phyloP scores from a whole-genome alignment of 2,797 vertebrate genomes.

The Furcifer pardalis region DNA sequence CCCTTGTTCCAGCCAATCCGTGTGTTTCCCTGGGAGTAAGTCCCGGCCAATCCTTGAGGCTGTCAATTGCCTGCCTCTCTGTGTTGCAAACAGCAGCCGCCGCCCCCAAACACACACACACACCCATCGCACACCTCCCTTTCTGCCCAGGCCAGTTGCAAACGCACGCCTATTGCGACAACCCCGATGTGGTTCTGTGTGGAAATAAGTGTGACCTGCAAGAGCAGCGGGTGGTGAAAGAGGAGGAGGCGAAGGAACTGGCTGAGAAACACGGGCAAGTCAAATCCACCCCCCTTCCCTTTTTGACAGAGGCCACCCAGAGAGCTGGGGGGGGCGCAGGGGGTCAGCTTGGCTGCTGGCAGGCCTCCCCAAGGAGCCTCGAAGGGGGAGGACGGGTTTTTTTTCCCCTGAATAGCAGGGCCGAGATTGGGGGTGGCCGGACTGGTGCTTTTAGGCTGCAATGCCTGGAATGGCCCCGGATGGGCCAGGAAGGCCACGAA shows the following conservation, averaged over 20 bases:
- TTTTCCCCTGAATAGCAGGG: neutral
- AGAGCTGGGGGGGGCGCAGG: neutral
- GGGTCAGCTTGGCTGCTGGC: neutral
- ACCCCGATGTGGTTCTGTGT: slow-evolving; percentile 94
- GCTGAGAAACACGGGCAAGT: slow-evolving; percentile 95
- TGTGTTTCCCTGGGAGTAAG: neutral
- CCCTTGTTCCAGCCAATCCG: too few species aligned
- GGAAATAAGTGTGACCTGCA: slow-evolving; percentile 95
- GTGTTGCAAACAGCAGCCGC: neutral
- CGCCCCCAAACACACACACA: too few species aligned
- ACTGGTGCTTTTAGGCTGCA: too few species aligned
- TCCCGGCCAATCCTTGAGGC: neutral
- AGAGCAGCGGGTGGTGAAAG: slow-evolving; percentile 89
- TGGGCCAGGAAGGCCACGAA: too few species aligned
- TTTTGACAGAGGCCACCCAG: slow-evolving; percentile 19
- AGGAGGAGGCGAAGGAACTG: slow-evolving; percentile 88
- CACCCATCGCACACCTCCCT: too few species aligned
- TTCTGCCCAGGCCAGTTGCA: slow-evolving; percentile 88
- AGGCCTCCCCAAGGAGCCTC: neutral
- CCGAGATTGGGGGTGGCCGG: neutral
- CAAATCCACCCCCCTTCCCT: slow-evolving; percentile 26
- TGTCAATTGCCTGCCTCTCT: neutral
- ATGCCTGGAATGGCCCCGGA: neutral
- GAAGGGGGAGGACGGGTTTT: neutral
- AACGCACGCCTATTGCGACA: slow-evolving; percentile 96